These are phyloP conservation scores for Sphyrna mokarran DNA, from an alignment of 2,113 vertebrate genomes.

Conservation along the genomic window DNA sequence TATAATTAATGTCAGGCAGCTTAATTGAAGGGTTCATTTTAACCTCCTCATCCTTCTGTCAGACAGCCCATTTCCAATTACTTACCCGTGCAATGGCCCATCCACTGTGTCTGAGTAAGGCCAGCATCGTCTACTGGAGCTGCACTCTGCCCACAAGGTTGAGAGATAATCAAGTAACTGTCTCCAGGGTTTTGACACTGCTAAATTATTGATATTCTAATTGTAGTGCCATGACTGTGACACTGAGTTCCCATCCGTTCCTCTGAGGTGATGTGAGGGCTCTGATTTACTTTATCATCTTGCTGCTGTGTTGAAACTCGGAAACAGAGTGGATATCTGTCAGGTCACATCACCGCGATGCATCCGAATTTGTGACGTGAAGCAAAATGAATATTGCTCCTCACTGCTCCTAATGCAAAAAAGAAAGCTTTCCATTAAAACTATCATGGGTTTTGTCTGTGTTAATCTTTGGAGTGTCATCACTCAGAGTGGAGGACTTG, in stretches of 20 bases:
- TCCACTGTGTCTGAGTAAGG: background rate
- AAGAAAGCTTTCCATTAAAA: background rate
- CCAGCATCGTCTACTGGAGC: background rate
- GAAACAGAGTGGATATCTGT: background rate
- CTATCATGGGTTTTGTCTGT: background rate
- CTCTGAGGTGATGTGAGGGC: background rate
- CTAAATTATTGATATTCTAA: background rate
- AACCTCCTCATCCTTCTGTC: background rate
- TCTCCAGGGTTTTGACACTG: background rate
- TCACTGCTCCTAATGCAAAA: background rate
- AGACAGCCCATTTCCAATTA: background rate
- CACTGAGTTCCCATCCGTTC: background rate
- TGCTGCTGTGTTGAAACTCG: background rate
- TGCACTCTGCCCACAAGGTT: background rate
- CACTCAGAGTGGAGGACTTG: background rate
- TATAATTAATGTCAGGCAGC: conserved; percentile 11
- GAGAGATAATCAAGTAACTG: background rate
- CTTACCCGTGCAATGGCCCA: too few relatives aligned
- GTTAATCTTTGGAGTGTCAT: background rate
- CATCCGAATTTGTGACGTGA: background rate
- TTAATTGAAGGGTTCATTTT: background rate
- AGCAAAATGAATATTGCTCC: background rate
- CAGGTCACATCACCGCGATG: background rate
- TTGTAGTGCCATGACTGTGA: background rate
- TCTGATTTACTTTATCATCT: background rate